Conservation (phyloP, 2,113 vertebrate genomes). For the Ictalurus furcatus region DNA sequence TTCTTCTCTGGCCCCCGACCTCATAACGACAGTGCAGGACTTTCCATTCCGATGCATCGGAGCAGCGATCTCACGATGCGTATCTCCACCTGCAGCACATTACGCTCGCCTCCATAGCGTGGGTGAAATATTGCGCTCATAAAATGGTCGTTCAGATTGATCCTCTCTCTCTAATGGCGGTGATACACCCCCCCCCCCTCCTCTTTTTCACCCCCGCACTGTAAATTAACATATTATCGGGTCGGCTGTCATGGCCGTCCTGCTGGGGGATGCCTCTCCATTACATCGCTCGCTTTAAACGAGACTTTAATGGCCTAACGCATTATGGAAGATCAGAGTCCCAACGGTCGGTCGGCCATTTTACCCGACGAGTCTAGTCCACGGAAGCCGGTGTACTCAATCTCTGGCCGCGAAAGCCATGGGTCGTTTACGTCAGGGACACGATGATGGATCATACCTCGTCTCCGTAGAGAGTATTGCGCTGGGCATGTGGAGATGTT, state of each 20-base stretch:
- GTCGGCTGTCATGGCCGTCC: constrained; percentile 35
- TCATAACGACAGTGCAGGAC: constrained; percentile 1
- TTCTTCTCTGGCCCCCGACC: not conserved
- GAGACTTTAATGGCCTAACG: constrained; percentile 57
- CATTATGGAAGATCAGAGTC: constrained; percentile 55
- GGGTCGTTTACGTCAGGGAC: constrained; percentile 19
- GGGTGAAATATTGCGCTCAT: constrained; percentile 52
- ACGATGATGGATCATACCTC: constrained; percentile 28
- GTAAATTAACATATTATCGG: constrained; percentile 49
- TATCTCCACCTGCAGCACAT: constrained; percentile 36
- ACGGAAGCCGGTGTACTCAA: constrained; percentile 18
- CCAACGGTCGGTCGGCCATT: constrained; percentile 38
- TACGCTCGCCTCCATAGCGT: constrained; percentile 19
- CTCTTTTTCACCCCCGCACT: not conserved
- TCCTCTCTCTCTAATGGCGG: constrained; percentile 41
- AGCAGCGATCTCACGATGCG: constrained; percentile 5
- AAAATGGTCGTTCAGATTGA: constrained; percentile 51
- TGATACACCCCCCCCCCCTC: not conserved
- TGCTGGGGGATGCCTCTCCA: constrained; percentile 45
- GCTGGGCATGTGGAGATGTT: not conserved
- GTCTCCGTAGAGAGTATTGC: not conserved
- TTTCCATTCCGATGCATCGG: constrained; percentile 21
- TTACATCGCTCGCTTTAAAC: constrained; percentile 51
- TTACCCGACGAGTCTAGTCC: constrained; percentile 7
- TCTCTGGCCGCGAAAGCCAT: constrained; percentile 32